Conservation (phyloP, 2,888 invertebrate species). For the Platycnemis pennipes region DNA sequence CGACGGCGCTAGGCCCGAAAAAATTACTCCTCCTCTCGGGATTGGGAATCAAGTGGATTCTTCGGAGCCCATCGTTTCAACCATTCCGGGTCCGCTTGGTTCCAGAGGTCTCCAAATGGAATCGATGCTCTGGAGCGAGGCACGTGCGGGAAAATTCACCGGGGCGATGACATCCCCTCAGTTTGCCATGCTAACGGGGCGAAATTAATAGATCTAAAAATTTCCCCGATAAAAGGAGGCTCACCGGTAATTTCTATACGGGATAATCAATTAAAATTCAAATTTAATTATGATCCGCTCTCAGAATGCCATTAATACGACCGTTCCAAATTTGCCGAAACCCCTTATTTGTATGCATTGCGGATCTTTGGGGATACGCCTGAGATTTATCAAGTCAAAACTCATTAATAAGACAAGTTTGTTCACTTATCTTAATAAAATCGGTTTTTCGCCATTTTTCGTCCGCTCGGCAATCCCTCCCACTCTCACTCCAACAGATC, state of each 20-base stretch:
- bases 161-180: background rate
- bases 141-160: background rate
- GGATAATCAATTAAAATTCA: conserved; percentile 10
- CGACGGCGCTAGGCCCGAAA: background rate
- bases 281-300: background rate
- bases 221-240: background rate
- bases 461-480: background rate
- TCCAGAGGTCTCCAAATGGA: background rate
- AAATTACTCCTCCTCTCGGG: background rate
- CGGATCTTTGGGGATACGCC: background rate
- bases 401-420: conserved; percentile 50
- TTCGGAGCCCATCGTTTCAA: background rate
- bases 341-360: conserved; percentile 26
- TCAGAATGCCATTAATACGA: background rate
- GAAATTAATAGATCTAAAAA: background rate
- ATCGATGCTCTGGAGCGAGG: background rate
- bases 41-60: background rate
- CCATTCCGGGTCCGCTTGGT: background rate
- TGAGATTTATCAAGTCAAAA: conserved; percentile 28
- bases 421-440: conserved; percentile 43
- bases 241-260: background rate
- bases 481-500: background rate
- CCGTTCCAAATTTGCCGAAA: background rate
- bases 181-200: background rate
- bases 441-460: conserved; percentile 2